Percentiles rank a stretch among this genome's conserved stretches.
Evolutionary conservation across 2,888 invertebrate species (phyloP).

Genomic region (Phytoseiulus persimilis): DNA sequence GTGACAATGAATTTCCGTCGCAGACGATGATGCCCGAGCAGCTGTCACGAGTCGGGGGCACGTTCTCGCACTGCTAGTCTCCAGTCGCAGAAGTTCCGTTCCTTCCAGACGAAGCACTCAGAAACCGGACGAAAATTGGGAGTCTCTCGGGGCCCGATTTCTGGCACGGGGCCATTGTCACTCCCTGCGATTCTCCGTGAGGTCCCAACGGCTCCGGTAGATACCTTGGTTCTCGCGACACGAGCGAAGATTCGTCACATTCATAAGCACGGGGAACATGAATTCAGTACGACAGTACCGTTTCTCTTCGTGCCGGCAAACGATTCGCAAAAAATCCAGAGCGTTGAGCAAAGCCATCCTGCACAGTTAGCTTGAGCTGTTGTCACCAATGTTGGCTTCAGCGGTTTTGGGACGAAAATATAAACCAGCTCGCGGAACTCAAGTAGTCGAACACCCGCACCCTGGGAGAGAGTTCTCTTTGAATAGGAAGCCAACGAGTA

Average conservation of each 20-base stretch:
- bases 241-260: slow-evolving; percentile 21
- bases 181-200: neutral
- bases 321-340: slow-evolving; percentile 8
- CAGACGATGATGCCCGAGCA: neutral
- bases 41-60: neutral
- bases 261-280: slow-evolving; percentile 17
- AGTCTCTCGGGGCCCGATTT: neutral
- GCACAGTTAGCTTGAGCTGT: neutral
- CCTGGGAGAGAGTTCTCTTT: neutral
- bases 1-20: neutral
- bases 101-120: too few relatives aligned
- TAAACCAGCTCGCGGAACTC: neutral
- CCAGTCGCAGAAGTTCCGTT: too few relatives aligned
- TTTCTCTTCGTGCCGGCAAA: slow-evolving; percentile 11
- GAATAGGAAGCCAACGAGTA: neutral
- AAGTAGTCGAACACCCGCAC: neutral
- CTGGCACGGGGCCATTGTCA: neutral
- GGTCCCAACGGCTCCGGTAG: slow-evolving; percentile 28
- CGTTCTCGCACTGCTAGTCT: too few relatives aligned
- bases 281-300: neutral
- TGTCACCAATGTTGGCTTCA: neutral
- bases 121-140: neutral
- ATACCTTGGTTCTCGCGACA: slow-evolving; percentile 30
- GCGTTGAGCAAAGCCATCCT: slow-evolving; percentile 13
- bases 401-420: neutral